Percentiles rank a stretch among this genome's conserved stretches.
Evolutionary conservation across 1,140 invertebrate genomes (phyloP).

Genomic region (Camponotus floridanus): DNA sequence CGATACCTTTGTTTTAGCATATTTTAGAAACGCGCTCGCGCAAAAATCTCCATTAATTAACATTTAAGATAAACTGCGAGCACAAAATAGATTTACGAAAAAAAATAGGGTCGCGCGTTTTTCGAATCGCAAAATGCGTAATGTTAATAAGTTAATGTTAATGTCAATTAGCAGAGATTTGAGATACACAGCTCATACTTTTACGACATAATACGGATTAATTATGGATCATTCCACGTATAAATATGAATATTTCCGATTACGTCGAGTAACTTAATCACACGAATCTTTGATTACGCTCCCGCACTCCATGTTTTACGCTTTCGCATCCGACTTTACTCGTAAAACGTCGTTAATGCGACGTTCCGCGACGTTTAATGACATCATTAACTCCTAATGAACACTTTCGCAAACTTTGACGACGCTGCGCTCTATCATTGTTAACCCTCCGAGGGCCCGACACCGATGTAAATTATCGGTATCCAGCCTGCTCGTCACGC

Average conservation of each 20-base stretch:
- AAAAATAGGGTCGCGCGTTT: neutral
- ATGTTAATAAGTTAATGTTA: conserved; percentile 13
- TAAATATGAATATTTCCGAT: conserved; percentile 36
- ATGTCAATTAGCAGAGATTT: neutral
- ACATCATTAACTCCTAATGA: conserved; percentile 72
- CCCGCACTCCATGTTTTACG: conserved; percentile 12
- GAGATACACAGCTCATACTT: neutral
- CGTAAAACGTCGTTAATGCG: conserved; percentile 41
- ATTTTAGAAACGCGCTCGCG: conserved; percentile 28
- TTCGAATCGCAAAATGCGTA: neutral
- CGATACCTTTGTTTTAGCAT: neutral
- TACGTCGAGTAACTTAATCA: conserved; percentile 9
- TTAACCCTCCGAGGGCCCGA: conserved; percentile 47
- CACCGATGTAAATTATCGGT: conserved; percentile 17
- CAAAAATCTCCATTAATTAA: conserved; percentile 33
- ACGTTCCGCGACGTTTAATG: conserved; percentile 63
- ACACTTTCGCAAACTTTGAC: conserved; percentile 71
- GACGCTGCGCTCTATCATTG: conserved; percentile 57
- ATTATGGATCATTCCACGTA: neutral
- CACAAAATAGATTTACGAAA: neutral
- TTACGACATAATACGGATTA: neutral
- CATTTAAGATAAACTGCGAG: neutral
- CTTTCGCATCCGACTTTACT: conserved; percentile 20
- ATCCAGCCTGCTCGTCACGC: neutral
- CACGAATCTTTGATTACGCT: conserved; percentile 40